Conservation (phyloP, 2,888 invertebrate species). For the Ptilodon capucinus region DNA sequence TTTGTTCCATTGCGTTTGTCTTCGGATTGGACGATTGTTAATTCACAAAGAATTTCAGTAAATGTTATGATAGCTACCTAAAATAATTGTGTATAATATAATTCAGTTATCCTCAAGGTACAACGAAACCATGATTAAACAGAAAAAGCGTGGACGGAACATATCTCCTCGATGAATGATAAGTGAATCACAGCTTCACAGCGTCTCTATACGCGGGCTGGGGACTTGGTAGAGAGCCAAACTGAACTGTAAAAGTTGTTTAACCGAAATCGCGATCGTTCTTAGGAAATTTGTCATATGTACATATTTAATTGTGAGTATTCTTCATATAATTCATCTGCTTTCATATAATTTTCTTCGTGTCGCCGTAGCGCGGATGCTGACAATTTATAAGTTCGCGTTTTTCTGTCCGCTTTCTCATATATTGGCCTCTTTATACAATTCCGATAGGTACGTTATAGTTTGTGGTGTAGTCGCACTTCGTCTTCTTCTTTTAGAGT, state of each 20-base stretch:
- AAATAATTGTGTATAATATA: too few species aligned
- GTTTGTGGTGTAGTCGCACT: too few species aligned
- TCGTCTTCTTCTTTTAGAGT: too few species aligned
- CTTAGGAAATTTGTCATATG: slow-evolving; percentile 8
- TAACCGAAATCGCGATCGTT: slow-evolving; percentile 12
- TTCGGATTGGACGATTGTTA: too few species aligned
- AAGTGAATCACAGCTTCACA: neutral
- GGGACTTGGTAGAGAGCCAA: slow-evolving; percentile 24
- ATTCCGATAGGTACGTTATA: too few species aligned
- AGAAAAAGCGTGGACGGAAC: neutral
- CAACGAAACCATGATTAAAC: neutral
- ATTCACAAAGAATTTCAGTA: too few species aligned
- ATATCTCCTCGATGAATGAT: neutral
- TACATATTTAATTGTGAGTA: neutral
- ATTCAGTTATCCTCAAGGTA: neutral
- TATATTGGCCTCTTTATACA: too few species aligned
- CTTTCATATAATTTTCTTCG: neutral
- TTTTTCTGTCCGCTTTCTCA: too few species aligned
- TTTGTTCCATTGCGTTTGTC: too few species aligned
- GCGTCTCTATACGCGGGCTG: neutral
- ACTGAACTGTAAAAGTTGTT: slow-evolving; percentile 5
- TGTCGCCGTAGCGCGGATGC: neutral
- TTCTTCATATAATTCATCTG: neutral
- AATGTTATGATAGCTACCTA: too few species aligned
- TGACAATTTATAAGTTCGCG: too few species aligned